Evolutionary conservation across 2,888 invertebrate species (phyloP).

Genomic region (Aromia moschata): DNA sequence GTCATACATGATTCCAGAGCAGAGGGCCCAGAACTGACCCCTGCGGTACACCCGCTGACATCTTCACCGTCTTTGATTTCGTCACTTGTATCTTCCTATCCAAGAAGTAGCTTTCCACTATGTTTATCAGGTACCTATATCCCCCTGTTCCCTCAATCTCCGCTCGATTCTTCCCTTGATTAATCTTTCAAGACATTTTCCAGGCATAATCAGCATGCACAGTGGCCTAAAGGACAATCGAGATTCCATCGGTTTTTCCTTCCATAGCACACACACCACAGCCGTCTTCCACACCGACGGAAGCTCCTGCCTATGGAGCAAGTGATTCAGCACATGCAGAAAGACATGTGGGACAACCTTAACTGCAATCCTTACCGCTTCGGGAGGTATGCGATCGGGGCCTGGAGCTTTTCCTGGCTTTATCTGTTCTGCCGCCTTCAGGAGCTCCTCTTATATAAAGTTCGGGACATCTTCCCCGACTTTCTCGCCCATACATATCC

Average conservation of each 20-base stretch:
- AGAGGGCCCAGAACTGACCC: not conserved
- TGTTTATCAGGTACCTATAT: not conserved
- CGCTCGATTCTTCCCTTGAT: not conserved
- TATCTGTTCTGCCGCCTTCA: not conserved
- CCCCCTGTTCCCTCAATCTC: not conserved
- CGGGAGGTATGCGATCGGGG: slow-evolving; percentile 9
- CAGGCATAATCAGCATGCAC: not conserved
- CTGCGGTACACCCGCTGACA: not conserved
- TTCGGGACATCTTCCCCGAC: not conserved
- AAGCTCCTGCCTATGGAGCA: not conserved
- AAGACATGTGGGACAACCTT: not conserved
- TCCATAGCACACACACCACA: slow-evolving; percentile 3
- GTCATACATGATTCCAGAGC: not conserved
- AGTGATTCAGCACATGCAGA: not conserved
- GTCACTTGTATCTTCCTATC: not conserved
- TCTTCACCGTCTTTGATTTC: not conserved
- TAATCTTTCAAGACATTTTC: slow-evolving; percentile 4
- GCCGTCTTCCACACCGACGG: slow-evolving; percentile 17
- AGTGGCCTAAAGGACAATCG: not conserved
- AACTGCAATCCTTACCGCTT: not conserved
- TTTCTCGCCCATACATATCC: not conserved
- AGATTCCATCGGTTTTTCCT: not conserved
- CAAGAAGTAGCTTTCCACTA: not conserved
- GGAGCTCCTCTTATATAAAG: slow-evolving; percentile 11
- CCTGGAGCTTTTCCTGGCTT: slow-evolving; percentile 20